phyloP scores from a whole-genome alignment of 2,113 vertebrate genomes.

The Sylvia atricapilla region DNA sequence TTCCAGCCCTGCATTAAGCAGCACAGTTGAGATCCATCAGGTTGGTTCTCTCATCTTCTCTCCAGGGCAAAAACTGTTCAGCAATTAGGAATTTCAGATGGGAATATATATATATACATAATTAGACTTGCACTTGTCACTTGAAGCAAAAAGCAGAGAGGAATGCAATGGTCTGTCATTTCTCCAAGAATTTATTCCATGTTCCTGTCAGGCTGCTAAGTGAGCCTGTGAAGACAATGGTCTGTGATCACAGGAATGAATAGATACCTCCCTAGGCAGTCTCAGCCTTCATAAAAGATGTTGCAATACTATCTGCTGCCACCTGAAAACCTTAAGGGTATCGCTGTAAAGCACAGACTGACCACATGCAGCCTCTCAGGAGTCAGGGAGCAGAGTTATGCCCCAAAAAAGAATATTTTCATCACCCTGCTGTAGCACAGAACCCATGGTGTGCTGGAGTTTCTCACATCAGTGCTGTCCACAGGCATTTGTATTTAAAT shows the following conservation, averaged over 20 bases:
- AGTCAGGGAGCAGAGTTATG: neutral
- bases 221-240: neutral
- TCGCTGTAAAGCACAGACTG: neutral
- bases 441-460: neutral
- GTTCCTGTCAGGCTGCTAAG: neutral
- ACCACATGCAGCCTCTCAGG: neutral
- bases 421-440: neutral
- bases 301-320: neutral
- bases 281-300: neutral
- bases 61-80: neutral
- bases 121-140: neutral
- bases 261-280: neutral
- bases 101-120: neutral
- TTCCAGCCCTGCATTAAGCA: neutral
- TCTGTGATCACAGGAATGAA: neutral
- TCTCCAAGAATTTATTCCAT: neutral
- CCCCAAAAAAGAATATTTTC: neutral
- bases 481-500: fast-evolving
- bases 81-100: neutral
- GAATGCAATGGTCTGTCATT: neutral
- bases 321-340: neutral
- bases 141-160: neutral
- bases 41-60: neutral
- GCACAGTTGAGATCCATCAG: neutral
- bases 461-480: neutral